Conservation (phyloP, 1,140 invertebrate species). For the Drosophila triauraria region DNA sequence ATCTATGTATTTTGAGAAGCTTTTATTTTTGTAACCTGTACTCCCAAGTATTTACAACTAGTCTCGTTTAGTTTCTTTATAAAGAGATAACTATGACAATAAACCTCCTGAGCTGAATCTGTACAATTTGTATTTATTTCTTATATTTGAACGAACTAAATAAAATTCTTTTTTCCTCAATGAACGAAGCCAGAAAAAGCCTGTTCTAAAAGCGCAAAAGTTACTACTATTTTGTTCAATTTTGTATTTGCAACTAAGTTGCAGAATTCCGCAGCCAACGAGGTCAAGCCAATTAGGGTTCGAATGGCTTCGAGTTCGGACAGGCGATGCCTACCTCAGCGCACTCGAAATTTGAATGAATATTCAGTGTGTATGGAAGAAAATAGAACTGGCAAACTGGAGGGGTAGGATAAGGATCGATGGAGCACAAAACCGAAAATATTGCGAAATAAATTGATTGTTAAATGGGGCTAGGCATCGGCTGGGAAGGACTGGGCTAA, state of each 20-base stretch:
- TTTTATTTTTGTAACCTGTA: conserved; percentile 3
- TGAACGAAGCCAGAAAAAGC: background rate
- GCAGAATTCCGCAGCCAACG: conserved; percentile 13
- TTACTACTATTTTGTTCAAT: conserved; percentile 19
- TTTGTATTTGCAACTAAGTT: conserved; percentile 24
- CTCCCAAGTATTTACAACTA: conserved; percentile 18
- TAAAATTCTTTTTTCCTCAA: background rate
- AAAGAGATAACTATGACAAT: conserved; percentile 8
- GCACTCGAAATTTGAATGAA: conserved; percentile 68
- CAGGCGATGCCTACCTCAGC: conserved; percentile 40
- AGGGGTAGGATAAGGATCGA: background rate
- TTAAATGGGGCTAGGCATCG: conserved; percentile 60
- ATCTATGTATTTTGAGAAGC: conserved; percentile 11
- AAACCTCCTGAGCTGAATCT: background rate
- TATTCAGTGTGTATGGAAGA: conserved; percentile 58
- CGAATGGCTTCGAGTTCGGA: conserved; percentile 24
- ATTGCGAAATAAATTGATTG: conserved; percentile 80
- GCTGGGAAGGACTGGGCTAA: conserved; percentile 15
- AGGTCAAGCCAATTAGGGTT: conserved; percentile 70
- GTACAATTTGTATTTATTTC: background rate
- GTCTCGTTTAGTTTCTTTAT: conserved; percentile 10
- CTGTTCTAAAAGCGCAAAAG: conserved; percentile 5
- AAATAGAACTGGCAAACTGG: conserved; percentile 14
- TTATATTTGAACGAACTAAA: background rate
- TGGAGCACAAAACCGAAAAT: conserved; percentile 62